These are phyloP conservation scores for Arizona elegans DNA, from an alignment of 2,113 vertebrate genomes.

Conservation along the genomic window DNA sequence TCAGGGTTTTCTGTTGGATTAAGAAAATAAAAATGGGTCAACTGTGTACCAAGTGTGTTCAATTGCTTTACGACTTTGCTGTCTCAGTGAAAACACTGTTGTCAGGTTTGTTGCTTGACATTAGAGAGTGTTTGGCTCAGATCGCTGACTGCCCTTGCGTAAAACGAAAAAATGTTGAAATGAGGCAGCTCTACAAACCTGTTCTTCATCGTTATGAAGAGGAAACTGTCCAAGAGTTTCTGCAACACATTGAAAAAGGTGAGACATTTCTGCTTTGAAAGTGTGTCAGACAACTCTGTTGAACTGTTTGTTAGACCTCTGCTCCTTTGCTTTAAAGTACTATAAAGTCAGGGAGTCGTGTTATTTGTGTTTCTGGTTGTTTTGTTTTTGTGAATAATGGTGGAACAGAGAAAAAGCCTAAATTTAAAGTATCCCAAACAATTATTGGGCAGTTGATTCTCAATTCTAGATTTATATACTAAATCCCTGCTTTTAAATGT, in stretches of 20 bases:
- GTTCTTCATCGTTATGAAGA: constrained; percentile 62
- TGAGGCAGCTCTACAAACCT: constrained; percentile 55
- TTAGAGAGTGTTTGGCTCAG: constrained; percentile 61
- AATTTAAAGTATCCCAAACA: neutral
- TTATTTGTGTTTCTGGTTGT: constrained; percentile 9
- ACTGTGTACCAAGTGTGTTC: constrained; percentile 67
- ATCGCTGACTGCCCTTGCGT: constrained; percentile 67
- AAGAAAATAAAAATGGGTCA: constrained; percentile 52
- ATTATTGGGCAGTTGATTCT: neutral
- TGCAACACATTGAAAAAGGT: constrained; percentile 69
- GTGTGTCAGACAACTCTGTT: neutral
- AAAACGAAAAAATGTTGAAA: constrained; percentile 37
- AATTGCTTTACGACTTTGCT: constrained; percentile 61
- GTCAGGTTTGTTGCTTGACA: constrained; percentile 49
- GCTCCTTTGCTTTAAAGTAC: neutral
- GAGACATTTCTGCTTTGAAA: constrained; percentile 26
- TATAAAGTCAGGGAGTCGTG: neutral
- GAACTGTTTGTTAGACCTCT: neutral
- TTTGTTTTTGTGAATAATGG: neutral
- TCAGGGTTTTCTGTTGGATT: constrained; percentile 6
- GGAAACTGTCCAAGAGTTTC: constrained; percentile 62
- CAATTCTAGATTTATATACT: neutral
- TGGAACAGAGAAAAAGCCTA: neutral
- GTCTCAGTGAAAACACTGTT: constrained; percentile 54
- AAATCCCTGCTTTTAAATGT: neutral